Evolutionary conservation across 2,888 invertebrate species (phyloP), one percentile per base, ranked within the genome.

Genomic region (Gastrophysa polygoni): DNA sequence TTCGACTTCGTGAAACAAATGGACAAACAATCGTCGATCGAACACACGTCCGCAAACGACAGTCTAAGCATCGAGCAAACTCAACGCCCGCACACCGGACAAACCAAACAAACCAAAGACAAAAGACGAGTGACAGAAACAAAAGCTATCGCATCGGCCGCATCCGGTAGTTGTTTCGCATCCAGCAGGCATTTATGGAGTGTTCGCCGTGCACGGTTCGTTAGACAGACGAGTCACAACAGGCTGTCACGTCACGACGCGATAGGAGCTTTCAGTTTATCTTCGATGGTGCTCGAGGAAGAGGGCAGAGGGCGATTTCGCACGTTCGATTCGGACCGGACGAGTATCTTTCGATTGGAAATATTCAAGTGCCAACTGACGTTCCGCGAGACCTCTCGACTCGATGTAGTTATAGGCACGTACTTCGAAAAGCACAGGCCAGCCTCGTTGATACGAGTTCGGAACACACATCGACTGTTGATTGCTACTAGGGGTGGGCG

Each of bases 141-240:
- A 38, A 38, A 38, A 38, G 38, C 38, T 59, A 52, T n/a, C 68
- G 68, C 67, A 66, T n/a, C n/a, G n/a, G n/a, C n/a, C 32, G 32
- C 14, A 38, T 38, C 38, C 11, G 11, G 38, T 14, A 5, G 32
- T 32, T 11, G 32, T 32, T 32, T n/a, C n/a, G n/a, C n/a, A 68
- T 65, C 47, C 64, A 70, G 61, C 59, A 59, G 56, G 62, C 60
- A 62, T 54, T 56, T 17, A 38, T 21, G 62, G 48, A 61, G 63
- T 61, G 61, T 64, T 66, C 63, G 68, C 68, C 67, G 69, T 71
- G 70, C 67, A 72, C 69, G 73, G 69, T 72, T 76, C 76, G 76
- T 76, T 76, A 76, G 67, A 61, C 62, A 67, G 68, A 64, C 67
- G 67, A 65, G 71, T 68, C 73, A 68, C 66, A 70, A 68, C 67